Conservation (phyloP, 2,797 vertebrate species). For the Typhlichthys subterraneus region DNA sequence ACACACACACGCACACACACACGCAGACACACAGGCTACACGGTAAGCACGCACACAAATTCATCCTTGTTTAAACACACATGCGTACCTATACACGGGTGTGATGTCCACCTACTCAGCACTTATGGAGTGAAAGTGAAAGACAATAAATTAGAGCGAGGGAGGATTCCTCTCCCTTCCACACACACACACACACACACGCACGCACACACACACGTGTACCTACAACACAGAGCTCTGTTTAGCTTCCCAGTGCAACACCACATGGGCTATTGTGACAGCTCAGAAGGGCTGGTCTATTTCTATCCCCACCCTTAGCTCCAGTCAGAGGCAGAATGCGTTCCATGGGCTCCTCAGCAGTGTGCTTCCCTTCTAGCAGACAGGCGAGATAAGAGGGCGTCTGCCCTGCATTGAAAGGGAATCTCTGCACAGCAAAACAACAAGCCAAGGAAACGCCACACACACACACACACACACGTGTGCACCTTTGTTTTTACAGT, state of each 20-base stretch:
- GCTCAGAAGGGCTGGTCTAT: neutral
- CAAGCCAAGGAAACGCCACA: neutral
- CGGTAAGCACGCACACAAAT: no score
- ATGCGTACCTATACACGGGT: conserved; percentile 9
- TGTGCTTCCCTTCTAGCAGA: neutral
- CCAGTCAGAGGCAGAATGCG: neutral
- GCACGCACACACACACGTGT: conserved; percentile 4
- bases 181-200: conserved; percentile 7
- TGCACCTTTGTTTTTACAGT: no score
- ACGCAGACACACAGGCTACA: conserved; percentile 7
- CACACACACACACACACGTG: neutral
- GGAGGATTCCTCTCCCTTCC: neutral
- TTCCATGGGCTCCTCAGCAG: no score
- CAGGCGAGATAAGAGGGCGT: neutral
- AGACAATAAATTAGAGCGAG: no score
- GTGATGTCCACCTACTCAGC: no score
- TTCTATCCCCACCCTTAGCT: neutral
- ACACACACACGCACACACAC: neutral
- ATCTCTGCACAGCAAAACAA: neutral
- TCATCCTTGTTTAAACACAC: neutral
- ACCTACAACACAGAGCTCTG: neutral
- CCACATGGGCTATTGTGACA: neutral
- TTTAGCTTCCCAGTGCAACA: neutral
- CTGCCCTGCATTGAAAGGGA: neutral
- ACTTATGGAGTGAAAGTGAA: no score